Evolutionary conservation across 2,888 invertebrate genomes (phyloP).

Genomic region (Acanthosoma haemorrhoidale): DNA sequence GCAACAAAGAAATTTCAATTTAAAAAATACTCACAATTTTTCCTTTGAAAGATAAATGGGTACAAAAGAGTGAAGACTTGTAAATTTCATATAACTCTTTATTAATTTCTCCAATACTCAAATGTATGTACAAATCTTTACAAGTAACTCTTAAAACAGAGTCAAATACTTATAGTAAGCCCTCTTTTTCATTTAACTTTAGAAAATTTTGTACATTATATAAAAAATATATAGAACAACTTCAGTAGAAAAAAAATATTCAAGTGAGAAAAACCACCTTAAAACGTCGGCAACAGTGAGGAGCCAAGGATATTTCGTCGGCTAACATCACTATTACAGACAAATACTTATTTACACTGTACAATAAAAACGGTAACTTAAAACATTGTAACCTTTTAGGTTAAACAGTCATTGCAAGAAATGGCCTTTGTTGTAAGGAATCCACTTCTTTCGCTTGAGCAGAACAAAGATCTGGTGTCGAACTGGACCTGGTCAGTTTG

Average conservation of each 20-base stretch:
- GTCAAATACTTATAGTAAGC: slow-evolving; percentile 30
- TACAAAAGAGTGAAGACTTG: slow-evolving; percentile 8
- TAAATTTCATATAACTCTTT: slow-evolving; percentile 36
- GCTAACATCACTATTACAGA: slow-evolving; percentile 30
- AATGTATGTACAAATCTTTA: slow-evolving; percentile 36
- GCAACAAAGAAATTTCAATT: background rate
- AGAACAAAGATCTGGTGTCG: slow-evolving; percentile 53
- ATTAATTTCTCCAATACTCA: slow-evolving; percentile 34
- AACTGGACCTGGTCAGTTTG: slow-evolving; percentile 49
- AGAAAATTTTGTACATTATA: slow-evolving; percentile 38
- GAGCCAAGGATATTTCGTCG: slow-evolving; percentile 28
- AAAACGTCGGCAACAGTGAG: slow-evolving; percentile 28
- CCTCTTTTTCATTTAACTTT: slow-evolving; percentile 30
- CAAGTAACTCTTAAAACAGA: slow-evolving; percentile 39
- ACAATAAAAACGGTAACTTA: slow-evolving; percentile 34
- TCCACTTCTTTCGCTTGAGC: slow-evolving; percentile 51
- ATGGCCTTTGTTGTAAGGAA: slow-evolving; percentile 50
- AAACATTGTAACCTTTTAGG: slow-evolving; percentile 23
- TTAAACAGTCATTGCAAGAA: slow-evolving; percentile 55
- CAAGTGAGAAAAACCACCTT: slow-evolving; percentile 7
- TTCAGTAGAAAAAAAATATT: slow-evolving; percentile 26
- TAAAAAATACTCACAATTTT: background rate
- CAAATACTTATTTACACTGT: slow-evolving; percentile 23
- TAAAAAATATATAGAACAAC: slow-evolving; percentile 32
- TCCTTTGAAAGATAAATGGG: background rate